Conservation (phyloP, 2,797 vertebrate genomes). For the Glossophaga mutica region DNA sequence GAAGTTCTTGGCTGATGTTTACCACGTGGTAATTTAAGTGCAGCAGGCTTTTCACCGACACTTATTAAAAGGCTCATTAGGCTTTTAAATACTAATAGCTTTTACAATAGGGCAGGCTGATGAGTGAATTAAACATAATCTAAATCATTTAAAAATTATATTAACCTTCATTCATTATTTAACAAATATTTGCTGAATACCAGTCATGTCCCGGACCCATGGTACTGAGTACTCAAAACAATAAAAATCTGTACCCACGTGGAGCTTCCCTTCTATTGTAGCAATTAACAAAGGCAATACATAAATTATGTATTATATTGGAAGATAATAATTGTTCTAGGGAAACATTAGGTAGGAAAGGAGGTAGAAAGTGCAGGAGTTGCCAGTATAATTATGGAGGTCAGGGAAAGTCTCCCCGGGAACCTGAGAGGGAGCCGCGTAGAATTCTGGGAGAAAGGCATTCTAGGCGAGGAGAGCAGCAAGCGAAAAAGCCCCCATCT, state of each 20-base stretch:
- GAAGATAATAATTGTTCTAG: not conserved
- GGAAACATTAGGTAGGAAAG: not conserved
- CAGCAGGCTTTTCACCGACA: conserved; percentile 1
- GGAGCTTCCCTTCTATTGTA: not conserved
- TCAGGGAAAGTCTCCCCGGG: not conserved
- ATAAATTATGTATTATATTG: not conserved
- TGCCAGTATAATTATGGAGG: not conserved
- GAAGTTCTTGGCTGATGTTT: conserved; percentile 46
- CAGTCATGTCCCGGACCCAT: not conserved
- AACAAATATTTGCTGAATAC: not conserved
- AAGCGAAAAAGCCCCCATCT: not conserved
- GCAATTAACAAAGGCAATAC: not conserved
- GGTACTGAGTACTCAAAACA: not conserved
- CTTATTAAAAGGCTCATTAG: conserved; percentile 58
- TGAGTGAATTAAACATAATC: conserved; percentile 47
- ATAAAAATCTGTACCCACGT: not conserved
- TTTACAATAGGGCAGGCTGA: conserved; percentile 18
- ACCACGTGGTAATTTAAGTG: conserved; percentile 40
- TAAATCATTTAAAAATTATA: conserved; percentile 38
- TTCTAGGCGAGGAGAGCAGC: not conserved
- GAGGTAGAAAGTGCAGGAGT: not conserved
- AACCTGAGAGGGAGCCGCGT: not conserved
- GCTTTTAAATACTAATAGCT: conserved; percentile 42
- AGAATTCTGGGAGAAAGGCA: not conserved
- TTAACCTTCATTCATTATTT: conserved; percentile 30